phyloP scores from a whole-genome alignment of 2,888 invertebrate species.

The Epinotia nisella region DNA sequence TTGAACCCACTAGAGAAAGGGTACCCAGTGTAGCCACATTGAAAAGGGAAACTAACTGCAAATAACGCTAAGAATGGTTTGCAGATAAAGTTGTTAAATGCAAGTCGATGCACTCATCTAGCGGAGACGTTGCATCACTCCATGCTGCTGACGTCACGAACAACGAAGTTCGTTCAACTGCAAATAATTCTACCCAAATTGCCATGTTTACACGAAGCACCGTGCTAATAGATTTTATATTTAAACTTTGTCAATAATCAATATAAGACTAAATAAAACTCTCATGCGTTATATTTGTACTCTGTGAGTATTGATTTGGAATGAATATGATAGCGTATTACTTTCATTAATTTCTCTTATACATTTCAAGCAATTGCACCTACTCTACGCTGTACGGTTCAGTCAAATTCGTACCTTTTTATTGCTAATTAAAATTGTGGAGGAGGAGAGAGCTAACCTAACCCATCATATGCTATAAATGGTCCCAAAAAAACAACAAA shows the following conservation, averaged over 20 bases:
- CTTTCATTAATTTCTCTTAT: neutral
- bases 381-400: neutral
- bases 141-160: conserved; percentile 34
- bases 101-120: conserved; percentile 40
- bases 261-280: conserved; percentile 12
- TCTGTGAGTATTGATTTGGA: neutral
- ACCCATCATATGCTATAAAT: no score
- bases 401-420: no score
- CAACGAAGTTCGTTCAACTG: conserved; percentile 41
- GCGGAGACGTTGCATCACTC: conserved; percentile 36
- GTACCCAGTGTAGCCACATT: neutral
- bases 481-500: neutral
- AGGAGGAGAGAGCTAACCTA: no score
- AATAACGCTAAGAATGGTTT: conserved; percentile 12
- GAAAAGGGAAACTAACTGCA: neutral
- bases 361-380: neutral
- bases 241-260: conserved; percentile 28
- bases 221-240: conserved; percentile 30
- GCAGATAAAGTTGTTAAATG: conserved; percentile 28
- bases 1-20: conserved; percentile 4
- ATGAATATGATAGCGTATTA: neutral
- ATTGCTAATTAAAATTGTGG: no score
- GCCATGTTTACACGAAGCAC: conserved; percentile 18
- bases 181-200: conserved; percentile 34
- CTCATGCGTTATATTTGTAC: neutral